Conservation (phyloP, 2,888 invertebrate genomes). For the Timema podura region DNA sequence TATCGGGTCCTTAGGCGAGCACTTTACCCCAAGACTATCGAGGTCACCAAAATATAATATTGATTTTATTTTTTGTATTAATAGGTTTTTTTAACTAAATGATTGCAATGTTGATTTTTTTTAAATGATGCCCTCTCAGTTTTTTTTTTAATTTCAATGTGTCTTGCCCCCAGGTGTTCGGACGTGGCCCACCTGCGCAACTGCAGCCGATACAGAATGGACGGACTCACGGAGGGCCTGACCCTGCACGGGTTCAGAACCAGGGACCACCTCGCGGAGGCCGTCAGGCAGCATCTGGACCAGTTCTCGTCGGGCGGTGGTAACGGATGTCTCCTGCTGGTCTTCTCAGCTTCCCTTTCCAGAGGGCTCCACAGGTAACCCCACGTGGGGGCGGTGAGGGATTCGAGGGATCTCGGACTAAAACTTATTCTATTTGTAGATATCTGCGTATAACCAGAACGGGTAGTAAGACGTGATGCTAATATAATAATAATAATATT, state of each 20-base stretch:
- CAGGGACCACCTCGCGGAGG: slow-evolving; percentile 37
- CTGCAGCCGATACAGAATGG: slow-evolving; percentile 31
- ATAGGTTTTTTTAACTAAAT: too few relatives aligned
- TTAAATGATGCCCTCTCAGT: too few relatives aligned
- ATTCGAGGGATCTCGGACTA: neutral
- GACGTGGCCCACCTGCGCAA: slow-evolving; percentile 29
- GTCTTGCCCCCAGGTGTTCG: slow-evolving; percentile 21
- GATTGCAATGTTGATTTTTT: too few relatives aligned
- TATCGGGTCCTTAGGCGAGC: too few relatives aligned
- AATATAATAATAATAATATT: too few relatives aligned
- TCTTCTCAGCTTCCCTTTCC: slow-evolving; percentile 48
- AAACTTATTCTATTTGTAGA: too few relatives aligned
- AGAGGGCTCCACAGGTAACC: slow-evolving; percentile 43
- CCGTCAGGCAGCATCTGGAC: slow-evolving; percentile 39
- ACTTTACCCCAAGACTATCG: too few relatives aligned
- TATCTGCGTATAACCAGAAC: too few relatives aligned
- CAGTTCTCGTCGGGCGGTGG: slow-evolving; percentile 38
- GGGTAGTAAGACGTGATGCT: too few relatives aligned
- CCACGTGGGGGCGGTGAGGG: neutral
- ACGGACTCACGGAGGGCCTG: slow-evolving; percentile 36
- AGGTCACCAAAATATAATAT: too few relatives aligned
- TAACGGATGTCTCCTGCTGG: slow-evolving; percentile 43
- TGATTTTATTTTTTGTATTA: too few relatives aligned
- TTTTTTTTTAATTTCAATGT: too few relatives aligned
- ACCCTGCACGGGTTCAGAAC: slow-evolving; percentile 37